These are phyloP conservation scores for Rutilus rutilus DNA, from an alignment of 2,113 vertebrate genomes.

Conservation along the genomic window DNA sequence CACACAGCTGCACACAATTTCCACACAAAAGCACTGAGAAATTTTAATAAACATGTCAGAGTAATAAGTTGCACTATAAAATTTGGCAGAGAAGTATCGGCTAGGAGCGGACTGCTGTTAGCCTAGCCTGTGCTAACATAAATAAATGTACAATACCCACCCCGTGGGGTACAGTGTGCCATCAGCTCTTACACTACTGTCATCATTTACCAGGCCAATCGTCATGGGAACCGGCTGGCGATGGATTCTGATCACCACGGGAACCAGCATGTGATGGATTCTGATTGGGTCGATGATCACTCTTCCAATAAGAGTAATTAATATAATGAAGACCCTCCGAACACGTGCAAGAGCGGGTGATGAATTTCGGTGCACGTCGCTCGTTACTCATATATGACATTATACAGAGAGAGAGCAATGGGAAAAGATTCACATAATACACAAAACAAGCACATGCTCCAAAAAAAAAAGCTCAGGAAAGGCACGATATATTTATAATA, in stretches of 20 bases:
- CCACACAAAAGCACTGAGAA: background rate
- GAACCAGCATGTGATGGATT: slow-evolving; percentile 85
- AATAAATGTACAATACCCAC: slow-evolving; percentile 76
- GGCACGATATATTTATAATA: background rate
- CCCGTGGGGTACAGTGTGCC: slow-evolving; percentile 73
- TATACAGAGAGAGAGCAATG: slow-evolving; percentile 30
- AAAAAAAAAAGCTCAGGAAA: background rate
- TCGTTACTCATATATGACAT: slow-evolving; percentile 84
- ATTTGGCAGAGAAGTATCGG: background rate
- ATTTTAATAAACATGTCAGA: background rate
- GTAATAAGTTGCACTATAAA: background rate
- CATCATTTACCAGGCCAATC: slow-evolving; percentile 84
- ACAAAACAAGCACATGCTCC: background rate
- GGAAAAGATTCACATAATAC: background rate
- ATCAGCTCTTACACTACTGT: slow-evolving; percentile 71
- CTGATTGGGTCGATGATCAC: slow-evolving; percentile 87
- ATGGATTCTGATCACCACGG: slow-evolving; percentile 75
- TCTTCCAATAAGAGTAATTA: slow-evolving; percentile 96
- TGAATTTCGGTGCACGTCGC: slow-evolving; percentile 70
- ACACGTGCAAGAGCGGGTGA: slow-evolving; percentile 75
- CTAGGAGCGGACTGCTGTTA: background rate
- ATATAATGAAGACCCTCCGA: slow-evolving; percentile 87
- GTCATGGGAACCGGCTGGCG: slow-evolving; percentile 69
- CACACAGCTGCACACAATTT: background rate
- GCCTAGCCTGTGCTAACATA: slow-evolving; percentile 74